Conservation (phyloP, 2,797 vertebrate genomes). For the Cheirogaleus major region DNA sequence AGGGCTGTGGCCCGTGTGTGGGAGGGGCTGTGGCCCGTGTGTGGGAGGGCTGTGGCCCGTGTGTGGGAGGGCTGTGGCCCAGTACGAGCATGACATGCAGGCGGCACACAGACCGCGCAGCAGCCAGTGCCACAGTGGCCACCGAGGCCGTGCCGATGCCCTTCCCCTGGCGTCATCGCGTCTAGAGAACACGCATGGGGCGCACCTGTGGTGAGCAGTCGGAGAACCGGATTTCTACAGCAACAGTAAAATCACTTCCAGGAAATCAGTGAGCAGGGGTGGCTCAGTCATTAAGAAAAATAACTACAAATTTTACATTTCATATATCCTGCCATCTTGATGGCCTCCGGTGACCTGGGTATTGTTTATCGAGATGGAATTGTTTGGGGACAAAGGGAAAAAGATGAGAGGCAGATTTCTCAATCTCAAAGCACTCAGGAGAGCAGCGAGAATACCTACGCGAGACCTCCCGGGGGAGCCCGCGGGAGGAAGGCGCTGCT, state of each 20-base stretch:
- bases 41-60: too few species aligned
- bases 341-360: not conserved
- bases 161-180: fast-evolving
- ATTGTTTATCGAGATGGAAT: not conserved
- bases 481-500: not conserved
- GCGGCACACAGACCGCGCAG: too few species aligned
- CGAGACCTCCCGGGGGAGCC: not conserved
- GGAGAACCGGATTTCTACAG: not conserved
- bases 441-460: not conserved
- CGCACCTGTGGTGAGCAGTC: not conserved
- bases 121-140: not conserved
- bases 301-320: not conserved
- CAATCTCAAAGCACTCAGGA: not conserved
- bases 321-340: not conserved
- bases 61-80: not conserved
- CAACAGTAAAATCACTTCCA: not conserved
- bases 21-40: too few species aligned
- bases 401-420: not conserved
- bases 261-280: not conserved
- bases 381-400: not conserved
- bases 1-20: not conserved
- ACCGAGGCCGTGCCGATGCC: too few species aligned
- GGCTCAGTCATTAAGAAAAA: not conserved
- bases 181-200: not conserved
- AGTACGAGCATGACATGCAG: not conserved